Conservation (phyloP, 2,888 invertebrate genomes). For the Pyrgus malvae region DNA sequence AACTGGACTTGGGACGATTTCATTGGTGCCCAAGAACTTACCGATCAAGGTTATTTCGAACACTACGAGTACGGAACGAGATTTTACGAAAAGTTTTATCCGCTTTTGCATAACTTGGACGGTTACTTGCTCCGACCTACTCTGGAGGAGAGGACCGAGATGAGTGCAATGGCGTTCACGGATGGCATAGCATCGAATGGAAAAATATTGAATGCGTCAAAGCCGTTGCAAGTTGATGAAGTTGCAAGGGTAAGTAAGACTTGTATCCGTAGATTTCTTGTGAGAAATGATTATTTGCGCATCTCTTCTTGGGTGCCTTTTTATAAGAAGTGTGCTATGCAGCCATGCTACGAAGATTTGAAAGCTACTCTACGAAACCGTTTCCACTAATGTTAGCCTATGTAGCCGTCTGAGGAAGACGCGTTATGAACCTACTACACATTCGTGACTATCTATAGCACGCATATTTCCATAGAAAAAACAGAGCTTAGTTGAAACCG, state of each 20-base stretch:
- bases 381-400: too few species aligned
- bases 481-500: too few species aligned
- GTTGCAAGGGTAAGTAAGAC: conserved; percentile 5
- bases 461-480: too few species aligned
- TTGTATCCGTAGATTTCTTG: too few species aligned
- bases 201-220: conserved; percentile 6
- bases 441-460: too few species aligned
- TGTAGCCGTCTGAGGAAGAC: too few species aligned
- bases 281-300: too few species aligned
- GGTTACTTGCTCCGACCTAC: conserved; percentile 57
- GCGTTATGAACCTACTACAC: too few species aligned
- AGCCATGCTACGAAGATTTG: too few species aligned
- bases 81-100: conserved; percentile 31
- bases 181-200: conserved; percentile 52
- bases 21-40: conserved; percentile 75
- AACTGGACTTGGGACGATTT: conserved; percentile 83
- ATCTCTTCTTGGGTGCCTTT: too few species aligned
- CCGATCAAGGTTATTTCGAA: conserved; percentile 76
- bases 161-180: conserved; percentile 76
- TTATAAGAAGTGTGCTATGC: too few species aligned
- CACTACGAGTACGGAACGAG: conserved; percentile 72
- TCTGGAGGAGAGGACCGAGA: conserved; percentile 70
- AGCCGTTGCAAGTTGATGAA: conserved; percentile 1
- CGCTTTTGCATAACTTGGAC: conserved; percentile 61
- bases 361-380: too few species aligned